Base-by-base conservation (phyloP, 2,113 vertebrate genomes). In the Dolichallabes microphthalmus region DNA sequence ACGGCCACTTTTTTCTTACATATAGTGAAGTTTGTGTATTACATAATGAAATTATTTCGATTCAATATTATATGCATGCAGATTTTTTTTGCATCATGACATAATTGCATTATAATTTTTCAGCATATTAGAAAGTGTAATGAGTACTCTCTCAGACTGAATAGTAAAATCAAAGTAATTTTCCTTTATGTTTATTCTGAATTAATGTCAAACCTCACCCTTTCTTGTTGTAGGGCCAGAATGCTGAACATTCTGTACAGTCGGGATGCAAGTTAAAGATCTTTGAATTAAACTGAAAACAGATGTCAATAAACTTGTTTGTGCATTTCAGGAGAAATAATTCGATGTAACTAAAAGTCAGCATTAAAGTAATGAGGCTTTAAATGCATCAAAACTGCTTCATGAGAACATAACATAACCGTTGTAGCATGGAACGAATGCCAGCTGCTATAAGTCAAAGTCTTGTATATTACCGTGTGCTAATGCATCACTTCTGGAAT, bases 231-330 rank as follows among this genome's bases (percentile, higher is more conserved):
- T 82, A 68, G 15, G 60, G 74, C 30, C 58, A 74, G n/a, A 52
- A 60, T 32, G 53, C 68, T 60, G 39, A 66, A 50, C 30, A 80
- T 58, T 63, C 50, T 66, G 68, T 61, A 81, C 58, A 84, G 27
- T 80, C 7, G 2, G 57, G 53, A 25, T 39, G 35, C 73, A 82
- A 71, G 3, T 30, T 61, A 78, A 83, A 83, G 20, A 39, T 68
- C 82, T 88, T 90, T 89, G 88, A 87, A 80, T 88, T 88, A 61
- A 87, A 88, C 79, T n/a, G 20, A 32, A 86, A 88, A 80, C 90
- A 90, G 86, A 90, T 89, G 89, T 71, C n/a, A 58, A 69, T 85
- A 73, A 58, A 86, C 25, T 58, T 80, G 76, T 50, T 83, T 86
- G 82, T n/a, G 69, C 81, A 64, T 82, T 77, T 78, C 25, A 87